Evolutionary conservation across 2,888 invertebrate species (phyloP), one percentile per base, ranked within the genome.

Genomic region (Metacarcinus magister): DNA sequence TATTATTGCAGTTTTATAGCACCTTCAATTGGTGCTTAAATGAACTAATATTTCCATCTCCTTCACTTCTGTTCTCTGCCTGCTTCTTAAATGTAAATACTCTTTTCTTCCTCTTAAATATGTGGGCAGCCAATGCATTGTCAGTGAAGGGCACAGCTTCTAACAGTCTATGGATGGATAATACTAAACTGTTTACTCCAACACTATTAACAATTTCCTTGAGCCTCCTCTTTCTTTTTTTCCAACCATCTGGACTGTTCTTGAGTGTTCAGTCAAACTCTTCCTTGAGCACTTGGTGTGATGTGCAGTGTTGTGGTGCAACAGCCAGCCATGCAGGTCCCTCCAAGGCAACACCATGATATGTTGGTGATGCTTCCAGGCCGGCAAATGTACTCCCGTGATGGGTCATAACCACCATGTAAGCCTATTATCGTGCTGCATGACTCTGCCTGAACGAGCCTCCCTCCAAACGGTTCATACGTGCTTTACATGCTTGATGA

Each of bases 331-430:
- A 87, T 23, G 75, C 75, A 23, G 23, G 28, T 23, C 23, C 28
- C 75, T 75, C 28, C 75, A 23, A 75, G 75, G 75, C 75, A 75
- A 75, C 75, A 75, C 75, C 28, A 75, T 75, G 75, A 75, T 5
- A 23, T 28, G 75, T 75, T 23, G 75, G 75, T 75, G 2, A n/a
- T n/a, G 87, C 39, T 87, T 39, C 39, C 87, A 87, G 87, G 87
- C 87, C 87, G 32, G 87, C 87, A 32, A 16, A 32, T 13, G 28
- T n/a, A 87, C 87, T 8, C 39, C 16, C 8, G 32, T 87, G 32
- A 87, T 87, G 87, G 75, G n/a, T 23, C 75, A 75, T 75, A 75
- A 75, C 75, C 75, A 75, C 87, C 87, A 87, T 87, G 87, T 87
- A 87, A 87, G 87, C 19, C 87, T 87, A 13, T 16, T 39, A 0